These are phyloP conservation scores for Pandion haliaetus DNA, from an alignment of 2,113 vertebrate genomes.

Conservation along the genomic window DNA sequence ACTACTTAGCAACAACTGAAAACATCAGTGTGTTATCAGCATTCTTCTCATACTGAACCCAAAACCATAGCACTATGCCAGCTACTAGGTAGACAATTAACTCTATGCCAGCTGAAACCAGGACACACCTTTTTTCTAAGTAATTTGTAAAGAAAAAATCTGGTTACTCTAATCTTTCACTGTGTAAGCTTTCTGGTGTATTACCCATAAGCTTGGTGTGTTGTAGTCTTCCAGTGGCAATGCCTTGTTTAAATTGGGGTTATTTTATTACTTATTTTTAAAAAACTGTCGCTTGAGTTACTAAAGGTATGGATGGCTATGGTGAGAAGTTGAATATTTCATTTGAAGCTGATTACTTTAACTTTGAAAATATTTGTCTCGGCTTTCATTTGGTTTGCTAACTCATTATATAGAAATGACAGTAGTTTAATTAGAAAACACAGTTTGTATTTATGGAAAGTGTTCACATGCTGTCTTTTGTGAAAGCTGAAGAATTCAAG, in stretches of 20 bases:
- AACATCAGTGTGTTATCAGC: too few relatives aligned
- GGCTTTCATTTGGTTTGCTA: slow-evolving; percentile 6
- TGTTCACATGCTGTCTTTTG: slow-evolving; percentile 38
- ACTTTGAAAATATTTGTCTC: slow-evolving; percentile 26
- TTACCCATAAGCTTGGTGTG: neutral
- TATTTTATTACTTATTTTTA: neutral
- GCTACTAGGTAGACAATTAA: too few relatives aligned
- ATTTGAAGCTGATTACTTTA: neutral
- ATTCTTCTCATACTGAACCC: too few relatives aligned
- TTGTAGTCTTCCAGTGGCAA: neutral
- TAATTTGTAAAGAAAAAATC: neutral
- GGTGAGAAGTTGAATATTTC: neutral
- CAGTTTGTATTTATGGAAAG: slow-evolving; percentile 61
- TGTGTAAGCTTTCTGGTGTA: neutral
- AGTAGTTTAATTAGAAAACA: slow-evolving; percentile 48
- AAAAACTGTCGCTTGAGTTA: neutral
- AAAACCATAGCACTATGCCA: too few relatives aligned
- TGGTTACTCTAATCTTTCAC: neutral
- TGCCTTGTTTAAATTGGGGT: neutral
- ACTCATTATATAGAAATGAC: neutral
- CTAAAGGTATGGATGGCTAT: neutral
- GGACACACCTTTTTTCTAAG: too few relatives aligned
- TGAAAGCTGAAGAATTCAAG: slow-evolving; percentile 42
- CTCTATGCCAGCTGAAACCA: too few relatives aligned
- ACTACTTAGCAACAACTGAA: too few relatives aligned